A percentile compares a stretch with the other conserved stretches of the same genome.
These are phyloP conservation scores for Eurytoma adleriae DNA, from an alignment of 2,888 invertebrate species.

Conservation along the genomic window DNA sequence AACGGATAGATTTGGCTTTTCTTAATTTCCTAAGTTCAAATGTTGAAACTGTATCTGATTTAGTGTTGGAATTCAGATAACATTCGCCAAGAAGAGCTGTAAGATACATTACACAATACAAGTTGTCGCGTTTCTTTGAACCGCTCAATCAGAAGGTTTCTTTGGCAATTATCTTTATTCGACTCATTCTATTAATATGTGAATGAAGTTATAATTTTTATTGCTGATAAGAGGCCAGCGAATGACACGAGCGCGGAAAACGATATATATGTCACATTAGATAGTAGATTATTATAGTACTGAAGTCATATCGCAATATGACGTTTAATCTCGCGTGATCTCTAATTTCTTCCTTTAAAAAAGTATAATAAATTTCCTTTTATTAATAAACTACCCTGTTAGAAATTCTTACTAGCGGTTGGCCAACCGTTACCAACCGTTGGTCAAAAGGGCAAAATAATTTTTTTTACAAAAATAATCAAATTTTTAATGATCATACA, in stretches of 20 bases:
- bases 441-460: too few species aligned
- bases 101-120: too few species aligned
- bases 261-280: not conserved
- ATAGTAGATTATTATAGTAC: not conserved
- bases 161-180: not conserved
- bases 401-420: too few species aligned
- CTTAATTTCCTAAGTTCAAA: not conserved
- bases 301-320: not conserved
- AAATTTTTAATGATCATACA: not conserved
- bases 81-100: too few species aligned
- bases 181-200: not conserved
- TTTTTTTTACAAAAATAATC: too few species aligned
- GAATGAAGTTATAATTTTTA: slow-evolving; percentile 21
- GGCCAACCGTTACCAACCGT: too few species aligned
- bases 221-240: slow-evolving; percentile 10
- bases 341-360: too few species aligned
- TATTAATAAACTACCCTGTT: too few species aligned
- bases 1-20: not conserved
- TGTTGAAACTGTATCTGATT: too few species aligned
- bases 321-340: too few species aligned
- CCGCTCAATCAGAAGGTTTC: not conserved
- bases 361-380: too few species aligned
- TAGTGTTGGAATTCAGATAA: too few species aligned
- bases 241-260: not conserved
- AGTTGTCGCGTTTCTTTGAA: not conserved